A percentile compares a stretch with the other conserved stretches of the same genome.
Evolutionary conservation across 1,140 invertebrate genomes (phyloP).

Genomic region (Drosophila mojavensis): DNA sequence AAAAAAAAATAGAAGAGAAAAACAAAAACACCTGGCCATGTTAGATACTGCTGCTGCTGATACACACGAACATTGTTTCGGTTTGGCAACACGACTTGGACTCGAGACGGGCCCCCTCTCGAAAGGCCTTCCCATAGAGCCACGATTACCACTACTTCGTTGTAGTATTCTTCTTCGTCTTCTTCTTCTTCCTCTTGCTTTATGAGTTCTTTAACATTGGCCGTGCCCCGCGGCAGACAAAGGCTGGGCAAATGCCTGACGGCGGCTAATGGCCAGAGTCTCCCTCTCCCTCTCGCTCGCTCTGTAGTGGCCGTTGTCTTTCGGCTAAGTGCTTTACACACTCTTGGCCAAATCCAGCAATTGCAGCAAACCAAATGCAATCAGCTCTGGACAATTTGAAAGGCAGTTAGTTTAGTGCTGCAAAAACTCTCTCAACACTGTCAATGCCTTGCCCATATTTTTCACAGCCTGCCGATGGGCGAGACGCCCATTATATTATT

Average conservation of each 20-base stretch:
- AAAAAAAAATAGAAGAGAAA: background rate
- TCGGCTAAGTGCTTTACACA: conserved; percentile 39
- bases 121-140: conserved; percentile 23
- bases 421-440: conserved; percentile 9
- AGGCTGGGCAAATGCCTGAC: conserved; percentile 52
- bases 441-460: conserved; percentile 19
- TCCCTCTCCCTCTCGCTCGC: conserved; percentile 5
- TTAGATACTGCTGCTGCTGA: conserved; percentile 29
- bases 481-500: conserved; percentile 12
- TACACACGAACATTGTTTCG: conserved; percentile 65
- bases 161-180: background rate
- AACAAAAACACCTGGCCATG: conserved; percentile 71
- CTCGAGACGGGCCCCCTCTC: conserved; percentile 24
- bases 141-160: conserved; percentile 26
- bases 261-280: conserved; percentile 51
- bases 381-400: conserved; percentile 51
- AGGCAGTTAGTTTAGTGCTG: conserved; percentile 27
- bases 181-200: conserved; percentile 37
- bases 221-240: conserved; percentile 38
- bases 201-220: conserved; percentile 75
- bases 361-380: conserved; percentile 41
- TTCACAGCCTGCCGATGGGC: conserved; percentile 16
- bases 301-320: conserved; percentile 8
- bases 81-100: conserved; percentile 53
- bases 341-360: conserved; percentile 22